A percentile compares a stretch with the other conserved stretches of the same genome.
phyloP scores from a whole-genome alignment of 1,140 invertebrate species.

The Alviniconcha marisindica region DNA sequence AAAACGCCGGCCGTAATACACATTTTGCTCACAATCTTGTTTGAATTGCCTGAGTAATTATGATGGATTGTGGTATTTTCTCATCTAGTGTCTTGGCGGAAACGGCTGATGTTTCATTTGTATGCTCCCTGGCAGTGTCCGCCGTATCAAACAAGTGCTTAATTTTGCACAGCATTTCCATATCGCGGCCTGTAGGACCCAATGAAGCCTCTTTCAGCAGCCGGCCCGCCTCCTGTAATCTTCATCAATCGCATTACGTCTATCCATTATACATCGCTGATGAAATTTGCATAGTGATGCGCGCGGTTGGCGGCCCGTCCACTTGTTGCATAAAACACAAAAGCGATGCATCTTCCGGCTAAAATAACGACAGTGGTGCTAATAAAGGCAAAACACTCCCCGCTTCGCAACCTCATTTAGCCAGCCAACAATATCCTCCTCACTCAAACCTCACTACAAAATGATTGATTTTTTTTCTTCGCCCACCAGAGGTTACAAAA shows the following conservation, averaged over 20 bases:
- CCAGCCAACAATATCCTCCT: conserved; percentile 7
- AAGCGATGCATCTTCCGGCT: conserved; percentile 11
- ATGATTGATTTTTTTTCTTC: background rate
- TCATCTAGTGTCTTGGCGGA: conserved; percentile 29
- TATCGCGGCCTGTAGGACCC: conserved; percentile 48
- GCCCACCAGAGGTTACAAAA: background rate
- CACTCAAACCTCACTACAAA: background rate
- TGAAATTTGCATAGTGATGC: conserved; percentile 55
- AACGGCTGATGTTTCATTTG: conserved; percentile 50
- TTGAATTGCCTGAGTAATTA: conserved; percentile 56
- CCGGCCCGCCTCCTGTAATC: conserved; percentile 49
- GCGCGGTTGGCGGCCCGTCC: background rate
- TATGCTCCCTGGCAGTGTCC: conserved; percentile 51
- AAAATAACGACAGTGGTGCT: background rate
- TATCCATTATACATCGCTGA: conserved; percentile 46
- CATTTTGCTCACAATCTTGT: conserved; percentile 53
- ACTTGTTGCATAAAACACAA: conserved; percentile 39
- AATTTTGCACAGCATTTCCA: conserved; percentile 56
- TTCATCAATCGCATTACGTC: conserved; percentile 53
- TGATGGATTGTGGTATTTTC: conserved; percentile 56
- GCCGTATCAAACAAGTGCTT: conserved; percentile 47
- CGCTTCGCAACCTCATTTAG: conserved; percentile 7
- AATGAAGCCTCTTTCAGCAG: background rate
- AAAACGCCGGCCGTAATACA: conserved; percentile 52
- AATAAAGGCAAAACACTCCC: conserved; percentile 18